Conservation (phyloP, 2,888 invertebrate species). For the Leistus spinibarbis region DNA sequence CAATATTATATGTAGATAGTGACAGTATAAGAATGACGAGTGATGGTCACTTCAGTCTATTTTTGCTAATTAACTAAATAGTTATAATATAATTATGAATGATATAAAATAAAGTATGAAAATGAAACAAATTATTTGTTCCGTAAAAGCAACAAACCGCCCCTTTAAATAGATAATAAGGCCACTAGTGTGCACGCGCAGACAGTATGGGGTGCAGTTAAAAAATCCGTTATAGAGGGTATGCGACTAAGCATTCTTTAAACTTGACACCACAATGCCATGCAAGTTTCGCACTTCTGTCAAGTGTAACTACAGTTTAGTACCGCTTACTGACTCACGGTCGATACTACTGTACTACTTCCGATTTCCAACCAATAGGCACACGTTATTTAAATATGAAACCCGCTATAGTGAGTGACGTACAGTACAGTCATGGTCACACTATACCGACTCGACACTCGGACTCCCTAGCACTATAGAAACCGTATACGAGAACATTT, state of each 20-base stretch:
- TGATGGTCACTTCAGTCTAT: too few species aligned
- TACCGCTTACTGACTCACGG: constrained; percentile 2
- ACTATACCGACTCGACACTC: too few species aligned
- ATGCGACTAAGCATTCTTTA: not conserved
- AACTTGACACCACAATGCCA: not conserved
- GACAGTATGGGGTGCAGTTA: constrained; percentile 18
- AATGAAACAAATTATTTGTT: not conserved
- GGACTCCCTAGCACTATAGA: constrained; percentile 26
- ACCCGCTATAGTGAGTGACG: constrained; percentile 29
- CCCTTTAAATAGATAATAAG: not conserved
- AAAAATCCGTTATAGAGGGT: constrained; percentile 35
- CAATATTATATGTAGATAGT: too few species aligned
- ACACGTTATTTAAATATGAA: constrained; percentile 29
- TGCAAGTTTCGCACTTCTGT: constrained; percentile 5
- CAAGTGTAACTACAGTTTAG: constrained; percentile 8
- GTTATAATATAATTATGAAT: too few species aligned
- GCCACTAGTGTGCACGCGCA: constrained; percentile 11
- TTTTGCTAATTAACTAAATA: too few species aligned
- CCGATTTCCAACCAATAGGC: constrained; percentile 28
- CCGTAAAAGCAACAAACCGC: not conserved
- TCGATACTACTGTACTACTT: constrained; percentile 36
- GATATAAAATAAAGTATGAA: too few species aligned
- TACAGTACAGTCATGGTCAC: constrained; percentile 35
- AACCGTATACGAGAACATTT: not conserved
- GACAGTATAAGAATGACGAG: too few species aligned